A percentile compares a stretch with the other conserved stretches of the same genome.
These are phyloP conservation scores for Passer montanus DNA, from an alignment of 2,113 vertebrate species.

Conservation along the genomic window DNA sequence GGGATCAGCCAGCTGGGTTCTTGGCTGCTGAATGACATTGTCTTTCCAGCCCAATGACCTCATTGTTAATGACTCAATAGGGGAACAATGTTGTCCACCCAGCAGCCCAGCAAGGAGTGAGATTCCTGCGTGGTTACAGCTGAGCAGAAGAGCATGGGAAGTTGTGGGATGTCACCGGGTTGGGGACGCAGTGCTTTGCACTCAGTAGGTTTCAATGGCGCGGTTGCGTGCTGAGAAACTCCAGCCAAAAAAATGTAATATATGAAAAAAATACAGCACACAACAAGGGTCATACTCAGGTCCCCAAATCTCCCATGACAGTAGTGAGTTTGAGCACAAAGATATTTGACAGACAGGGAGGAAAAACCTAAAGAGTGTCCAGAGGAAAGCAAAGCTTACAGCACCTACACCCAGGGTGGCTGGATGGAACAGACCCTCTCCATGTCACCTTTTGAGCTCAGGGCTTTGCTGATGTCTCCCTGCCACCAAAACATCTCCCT, in stretches of 20 bases:
- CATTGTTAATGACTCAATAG: slow-evolving; percentile 62
- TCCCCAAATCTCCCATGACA: not conserved
- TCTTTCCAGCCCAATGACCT: slow-evolving; percentile 56
- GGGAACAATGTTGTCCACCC: slow-evolving; percentile 60
- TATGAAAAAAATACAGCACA: not conserved
- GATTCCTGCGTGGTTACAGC: slow-evolving; percentile 14
- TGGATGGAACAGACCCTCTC: not conserved
- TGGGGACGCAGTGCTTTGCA: not conserved
- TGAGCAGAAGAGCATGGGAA: slow-evolving; percentile 51
- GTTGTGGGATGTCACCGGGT: not conserved
- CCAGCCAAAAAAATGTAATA: not conserved
- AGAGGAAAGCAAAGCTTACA: not conserved
- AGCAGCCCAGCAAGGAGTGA: slow-evolving; percentile 50
- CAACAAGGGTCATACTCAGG: not conserved
- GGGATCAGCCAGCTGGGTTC: slow-evolving; percentile 56
- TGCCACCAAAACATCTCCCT: not conserved
- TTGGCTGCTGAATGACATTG: slow-evolving; percentile 62
- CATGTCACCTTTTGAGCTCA: not conserved
- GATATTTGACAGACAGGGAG: not conserved
- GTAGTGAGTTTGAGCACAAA: not conserved
- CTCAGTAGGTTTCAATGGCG: not conserved
- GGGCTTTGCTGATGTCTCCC: not conserved
- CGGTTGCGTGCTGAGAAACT: not conserved
- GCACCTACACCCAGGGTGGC: accelerated
- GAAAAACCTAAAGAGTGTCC: not conserved